Evolutionary conservation across 2,113 vertebrate species (phyloP).

Genomic region (Ceyx cyanopectus): DNA sequence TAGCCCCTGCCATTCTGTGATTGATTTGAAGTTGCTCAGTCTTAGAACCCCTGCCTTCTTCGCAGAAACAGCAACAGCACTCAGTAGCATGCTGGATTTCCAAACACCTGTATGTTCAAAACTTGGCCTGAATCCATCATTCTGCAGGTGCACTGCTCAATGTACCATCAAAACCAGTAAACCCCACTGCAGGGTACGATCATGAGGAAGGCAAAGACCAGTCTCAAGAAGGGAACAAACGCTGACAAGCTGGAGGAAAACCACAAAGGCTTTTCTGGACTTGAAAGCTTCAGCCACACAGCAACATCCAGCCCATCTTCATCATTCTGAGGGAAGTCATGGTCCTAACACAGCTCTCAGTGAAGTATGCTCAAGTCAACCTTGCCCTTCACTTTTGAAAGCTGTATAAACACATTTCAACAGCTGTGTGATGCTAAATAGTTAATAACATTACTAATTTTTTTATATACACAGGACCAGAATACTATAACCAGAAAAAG

Average conservation of each 20-base stretch:
- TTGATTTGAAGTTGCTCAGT: background rate
- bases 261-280: background rate
- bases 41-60: background rate
- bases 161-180: background rate
- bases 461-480: background rate
- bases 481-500: background rate
- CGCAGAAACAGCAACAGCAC: background rate
- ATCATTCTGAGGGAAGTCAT: background rate
- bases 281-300: background rate
- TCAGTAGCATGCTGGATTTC: background rate
- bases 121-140: background rate
- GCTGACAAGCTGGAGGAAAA: background rate
- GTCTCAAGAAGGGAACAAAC: background rate
- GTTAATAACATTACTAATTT: background rate
- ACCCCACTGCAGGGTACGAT: background rate
- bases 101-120: background rate
- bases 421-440: background rate
- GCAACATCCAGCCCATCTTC: background rate
- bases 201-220: background rate
- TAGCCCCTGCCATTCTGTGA: no score
- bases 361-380: background rate
- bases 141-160: background rate
- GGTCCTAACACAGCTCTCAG: fast-evolving
- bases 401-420: background rate
- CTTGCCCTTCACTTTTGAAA: background rate